Evolutionary conservation across 2,888 invertebrate genomes (phyloP), one percentile per base, ranked within the genome.

Genomic region (Sarcophaga caerulescens): DNA sequence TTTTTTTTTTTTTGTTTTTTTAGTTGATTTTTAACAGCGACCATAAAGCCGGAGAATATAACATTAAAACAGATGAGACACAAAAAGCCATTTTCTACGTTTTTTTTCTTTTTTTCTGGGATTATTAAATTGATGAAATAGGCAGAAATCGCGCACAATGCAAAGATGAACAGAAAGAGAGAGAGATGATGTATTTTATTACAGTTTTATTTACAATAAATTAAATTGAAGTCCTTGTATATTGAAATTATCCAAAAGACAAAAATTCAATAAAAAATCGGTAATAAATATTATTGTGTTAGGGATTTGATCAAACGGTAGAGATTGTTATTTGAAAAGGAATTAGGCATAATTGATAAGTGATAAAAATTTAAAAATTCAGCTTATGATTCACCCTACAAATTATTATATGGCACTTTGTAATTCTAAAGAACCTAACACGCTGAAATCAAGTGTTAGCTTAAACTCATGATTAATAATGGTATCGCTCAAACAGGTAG

Each of bases 1-100:
- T 11, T 47, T 4, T 3, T 47, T 14, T 3, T 25, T 23, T 59
- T 25, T 57, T 3, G 47, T 25, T 17, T 60, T 60, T 59, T 2
- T 71, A 71, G 71, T 35, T 60, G 60, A 60, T 44, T 73, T 81
- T 74, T 52, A 81, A 81, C 25, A 52, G 35, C 47, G n/a, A 11
- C 62, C 19, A 74, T 80, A 52, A 73, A 73, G 35, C 14, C 14
- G 11, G 8, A 17, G 47, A 63, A 44, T 52, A 35, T 35, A 65
- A 17, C n/a, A 23, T 14, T 11, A 19, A 23, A 57, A 44, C 66
- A 76, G 71, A 66, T 66, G 65, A 65, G 65, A n/a, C 35, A 25
- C 57, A 75, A 47, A 25, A 57, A 44, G 17, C 14, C 17, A 14
- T 14, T 52, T 14, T 14, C 14, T 14, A 14, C 1, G 47, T 47